Evolutionary conservation across 2,888 invertebrate genomes (phyloP).

Genomic region (Hipparchia sbordonii): DNA sequence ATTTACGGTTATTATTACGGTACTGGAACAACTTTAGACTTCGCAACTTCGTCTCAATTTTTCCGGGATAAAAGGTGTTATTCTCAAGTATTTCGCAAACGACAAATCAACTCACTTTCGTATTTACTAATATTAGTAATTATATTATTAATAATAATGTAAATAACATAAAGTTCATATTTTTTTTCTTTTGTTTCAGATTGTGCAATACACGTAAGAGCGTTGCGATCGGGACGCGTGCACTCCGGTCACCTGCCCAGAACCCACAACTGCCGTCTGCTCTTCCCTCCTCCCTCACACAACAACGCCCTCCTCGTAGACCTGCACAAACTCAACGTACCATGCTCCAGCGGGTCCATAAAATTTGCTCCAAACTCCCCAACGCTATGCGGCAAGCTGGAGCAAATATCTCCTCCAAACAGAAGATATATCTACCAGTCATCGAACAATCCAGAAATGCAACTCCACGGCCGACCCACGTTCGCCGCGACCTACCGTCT

Average conservation of each 20-base stretch:
- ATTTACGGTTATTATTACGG: not conserved
- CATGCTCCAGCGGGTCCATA: constrained; percentile 84
- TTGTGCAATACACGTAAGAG: constrained; percentile 81
- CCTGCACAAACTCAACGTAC: constrained; percentile 86
- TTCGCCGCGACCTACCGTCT: constrained; percentile 86
- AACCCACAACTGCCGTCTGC: constrained; percentile 79
- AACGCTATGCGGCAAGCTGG: constrained; percentile 86
- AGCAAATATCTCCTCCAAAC: constrained; percentile 84
- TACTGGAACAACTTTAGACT: not conserved
- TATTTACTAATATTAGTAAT: too few species aligned
- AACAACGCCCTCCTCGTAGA: constrained; percentile 85
- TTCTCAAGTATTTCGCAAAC: too few species aligned
- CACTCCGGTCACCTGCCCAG: constrained; percentile 81
- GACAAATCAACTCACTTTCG: too few species aligned
- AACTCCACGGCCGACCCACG: constrained; percentile 84
- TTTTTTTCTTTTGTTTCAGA: constrained; percentile 75
- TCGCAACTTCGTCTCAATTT: too few species aligned
- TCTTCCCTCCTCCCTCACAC: constrained; percentile 72
- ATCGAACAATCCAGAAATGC: constrained; percentile 76
- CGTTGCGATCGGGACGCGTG: constrained; percentile 69
- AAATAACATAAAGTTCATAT: not conserved
- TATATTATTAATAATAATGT: too few species aligned
- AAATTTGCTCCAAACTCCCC: constrained; percentile 80
- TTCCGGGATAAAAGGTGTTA: too few species aligned
- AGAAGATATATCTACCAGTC: constrained; percentile 83